These are phyloP conservation scores for Meliscaeva auricollis DNA, from an alignment of 2,888 invertebrate species.

Conservation along the genomic window DNA sequence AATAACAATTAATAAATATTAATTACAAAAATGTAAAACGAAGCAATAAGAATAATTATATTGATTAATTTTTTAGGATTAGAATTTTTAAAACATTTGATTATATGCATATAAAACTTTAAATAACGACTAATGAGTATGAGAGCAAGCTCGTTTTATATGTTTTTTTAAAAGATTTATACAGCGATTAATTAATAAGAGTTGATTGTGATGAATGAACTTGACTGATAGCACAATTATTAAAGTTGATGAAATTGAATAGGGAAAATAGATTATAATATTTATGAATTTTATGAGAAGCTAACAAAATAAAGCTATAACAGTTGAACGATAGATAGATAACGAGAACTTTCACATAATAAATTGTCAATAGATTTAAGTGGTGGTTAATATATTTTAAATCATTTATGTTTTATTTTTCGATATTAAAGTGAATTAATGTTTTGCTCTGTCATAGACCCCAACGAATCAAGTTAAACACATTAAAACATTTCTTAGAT, in stretches of 20 bases:
- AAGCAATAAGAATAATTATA: background rate
- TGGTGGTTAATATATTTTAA: too few relatives aligned
- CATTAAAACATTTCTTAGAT: too few relatives aligned
- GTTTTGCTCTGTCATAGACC: too few relatives aligned
- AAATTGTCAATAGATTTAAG: too few relatives aligned
- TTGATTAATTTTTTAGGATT: background rate
- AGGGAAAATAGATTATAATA: background rate
- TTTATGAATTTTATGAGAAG: slow-evolving; percentile 1
- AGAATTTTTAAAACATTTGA: background rate
- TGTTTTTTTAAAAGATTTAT: background rate
- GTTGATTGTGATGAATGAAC: slow-evolving; percentile 3
- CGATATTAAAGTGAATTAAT: too few relatives aligned
- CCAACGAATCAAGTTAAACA: too few relatives aligned
- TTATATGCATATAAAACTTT: background rate
- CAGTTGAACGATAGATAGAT: too few relatives aligned
- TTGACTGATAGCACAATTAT: slow-evolving; percentile 1
- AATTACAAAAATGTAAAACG: background rate
- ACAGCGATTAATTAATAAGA: slow-evolving; percentile 20
- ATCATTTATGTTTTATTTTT: too few relatives aligned
- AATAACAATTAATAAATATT: too few relatives aligned
- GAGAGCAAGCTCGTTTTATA: too few relatives aligned
- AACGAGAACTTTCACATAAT: too few relatives aligned
- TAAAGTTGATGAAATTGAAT: slow-evolving; percentile 2
- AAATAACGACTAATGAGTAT: slow-evolving; percentile 14
- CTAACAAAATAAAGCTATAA: background rate